Base-by-base conservation (phyloP, 1,140 invertebrate species). In the Ips nitidus region DNA sequence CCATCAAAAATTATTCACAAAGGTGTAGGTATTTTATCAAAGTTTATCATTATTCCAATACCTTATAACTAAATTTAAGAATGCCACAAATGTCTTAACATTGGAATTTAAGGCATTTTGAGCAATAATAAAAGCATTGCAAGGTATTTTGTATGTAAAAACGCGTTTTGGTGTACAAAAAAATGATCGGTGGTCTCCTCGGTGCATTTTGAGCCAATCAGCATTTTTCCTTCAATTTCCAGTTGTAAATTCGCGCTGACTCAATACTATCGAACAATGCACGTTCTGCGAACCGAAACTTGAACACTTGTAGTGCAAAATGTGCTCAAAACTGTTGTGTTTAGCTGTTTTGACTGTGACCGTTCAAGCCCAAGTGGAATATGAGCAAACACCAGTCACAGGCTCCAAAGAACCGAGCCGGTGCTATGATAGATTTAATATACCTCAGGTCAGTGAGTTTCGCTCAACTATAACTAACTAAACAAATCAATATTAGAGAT, bases 401-500 rank as follows among this genome's bases (percentile, higher is more conserved):
- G 60, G 60, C 22, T 37, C 4, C 5, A 47, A 62, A 38, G 60
- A 62, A 38, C 1, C 5, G 37, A 62, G 45, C 41, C 41, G 38
- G n/a, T 62, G 60, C 45, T 62, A 62, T 40, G 60, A 62, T 22
- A 50, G 22, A 38, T 50, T 50, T 50, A 47, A 52, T 38, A n/a
- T 22, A 50, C 43, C 60, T 62, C 60, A 62, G 45, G 60, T 62
- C n/a, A 62, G 42, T 59, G 4, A 59, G 22, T 22, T 22, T 22
- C 22, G 22, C 22, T 22, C 22, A 22, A 22, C 22, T 22, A 56
- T 37, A n/a, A 22, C 2, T 56, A 22, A 56, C 37, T 22, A 8
- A 8, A 56, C 53, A 37, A 56, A 6, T n/a, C 53, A 47, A n/a
- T n/a, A 37, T 56, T 50, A 97, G 91, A 88, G 93, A 84, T 99